Percentiles rank a stretch among this genome's conserved stretches.
phyloP scores from a whole-genome alignment of 2,888 invertebrate genomes.

The Liopterus haemorrhoidalis region DNA sequence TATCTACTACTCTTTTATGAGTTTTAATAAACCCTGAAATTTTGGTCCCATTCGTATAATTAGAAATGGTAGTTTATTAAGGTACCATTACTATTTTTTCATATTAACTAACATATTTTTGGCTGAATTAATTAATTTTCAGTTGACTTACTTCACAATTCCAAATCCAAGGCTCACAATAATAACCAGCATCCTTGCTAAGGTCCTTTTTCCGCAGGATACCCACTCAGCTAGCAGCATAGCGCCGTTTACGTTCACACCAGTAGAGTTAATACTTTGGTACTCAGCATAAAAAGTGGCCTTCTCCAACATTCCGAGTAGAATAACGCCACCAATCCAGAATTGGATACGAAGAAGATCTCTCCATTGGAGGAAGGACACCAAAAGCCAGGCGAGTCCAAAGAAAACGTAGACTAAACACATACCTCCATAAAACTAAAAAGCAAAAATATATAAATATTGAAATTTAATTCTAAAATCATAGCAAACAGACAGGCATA shows the following conservation, averaged over 20 bases:
- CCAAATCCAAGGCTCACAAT: constrained; percentile 94
- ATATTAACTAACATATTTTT: background rate
- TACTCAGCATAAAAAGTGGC: constrained; percentile 90
- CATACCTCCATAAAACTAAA: constrained; percentile 84
- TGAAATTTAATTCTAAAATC: background rate
- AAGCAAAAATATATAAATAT: constrained; percentile 22
- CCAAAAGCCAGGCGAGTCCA: constrained; percentile 74
- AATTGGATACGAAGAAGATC: constrained; percentile 89
- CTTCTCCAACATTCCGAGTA: constrained; percentile 80
- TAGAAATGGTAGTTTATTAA: background rate
- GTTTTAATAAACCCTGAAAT: too few species aligned
- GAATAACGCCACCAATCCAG: constrained; percentile 90
- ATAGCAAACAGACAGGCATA: background rate
- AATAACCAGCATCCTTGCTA: constrained; percentile 89
- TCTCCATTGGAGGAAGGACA: constrained; percentile 82
- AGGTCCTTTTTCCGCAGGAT: constrained; percentile 83
- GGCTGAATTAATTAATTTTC: background rate
- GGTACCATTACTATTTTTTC: background rate
- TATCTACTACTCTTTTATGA: too few species aligned
- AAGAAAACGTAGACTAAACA: constrained; percentile 79
- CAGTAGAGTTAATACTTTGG: constrained; percentile 67
- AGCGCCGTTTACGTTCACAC: constrained; percentile 59
- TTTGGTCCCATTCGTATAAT: too few species aligned
- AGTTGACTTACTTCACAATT: constrained; percentile 74
- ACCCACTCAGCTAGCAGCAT: constrained; percentile 85